Percentiles rank a stretch among this genome's conserved stretches.
phyloP scores from a whole-genome alignment of 2,113 vertebrate species.

The Pantherophis guttatus region DNA sequence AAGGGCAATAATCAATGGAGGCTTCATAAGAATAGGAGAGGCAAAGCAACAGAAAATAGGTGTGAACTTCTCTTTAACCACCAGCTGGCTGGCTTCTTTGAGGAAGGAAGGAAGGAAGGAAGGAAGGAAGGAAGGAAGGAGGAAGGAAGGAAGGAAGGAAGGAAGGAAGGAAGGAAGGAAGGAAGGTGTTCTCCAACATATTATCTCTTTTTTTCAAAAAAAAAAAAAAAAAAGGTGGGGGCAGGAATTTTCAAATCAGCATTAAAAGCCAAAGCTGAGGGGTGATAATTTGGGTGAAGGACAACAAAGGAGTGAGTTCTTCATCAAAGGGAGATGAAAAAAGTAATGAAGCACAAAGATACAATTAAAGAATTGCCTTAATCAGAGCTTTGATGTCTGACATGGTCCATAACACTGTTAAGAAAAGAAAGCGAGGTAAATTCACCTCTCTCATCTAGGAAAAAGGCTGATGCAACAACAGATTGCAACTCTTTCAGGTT shows the following conservation, averaged over 20 bases:
- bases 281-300: background rate
- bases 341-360: conserved; percentile 74
- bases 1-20: conserved; percentile 92
- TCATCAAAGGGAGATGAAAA: conserved; percentile 77
- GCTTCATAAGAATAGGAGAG: conserved; percentile 88
- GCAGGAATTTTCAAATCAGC: conserved; percentile 54
- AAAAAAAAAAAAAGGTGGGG: background rate
- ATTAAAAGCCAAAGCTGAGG: conserved; percentile 65
- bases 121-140: background rate
- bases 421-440: conserved; percentile 22
- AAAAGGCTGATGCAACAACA: conserved; percentile 55
- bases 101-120: conserved; percentile 9
- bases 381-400: conserved; percentile 83
- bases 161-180: background rate
- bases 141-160: background rate
- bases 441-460: conserved; percentile 10
- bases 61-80: conserved; percentile 75
- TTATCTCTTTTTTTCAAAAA: background rate
- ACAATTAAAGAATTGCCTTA: conserved; percentile 79
- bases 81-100: conserved; percentile 39
- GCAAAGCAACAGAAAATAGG: conserved; percentile 69
- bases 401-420: conserved; percentile 69
- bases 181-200: background rate
- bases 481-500: background rate
- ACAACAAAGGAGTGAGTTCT: conserved; percentile 66